These are phyloP conservation scores for Alca torda DNA, from an alignment of 2,797 vertebrate genomes.

Conservation along the genomic window DNA sequence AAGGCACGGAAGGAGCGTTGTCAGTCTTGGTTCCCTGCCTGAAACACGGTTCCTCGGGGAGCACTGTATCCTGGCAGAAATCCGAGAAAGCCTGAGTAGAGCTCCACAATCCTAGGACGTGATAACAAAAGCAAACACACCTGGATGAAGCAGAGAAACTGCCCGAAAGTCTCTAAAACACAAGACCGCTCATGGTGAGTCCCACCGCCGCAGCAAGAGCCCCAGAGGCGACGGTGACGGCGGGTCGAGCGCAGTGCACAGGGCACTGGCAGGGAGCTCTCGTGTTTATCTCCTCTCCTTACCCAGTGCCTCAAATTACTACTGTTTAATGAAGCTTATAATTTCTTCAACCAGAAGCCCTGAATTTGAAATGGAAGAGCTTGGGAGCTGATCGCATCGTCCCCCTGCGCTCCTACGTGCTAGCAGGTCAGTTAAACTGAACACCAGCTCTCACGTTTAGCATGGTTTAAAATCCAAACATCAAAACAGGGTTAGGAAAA, in stretches of 20 bases:
- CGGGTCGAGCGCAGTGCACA: not conserved
- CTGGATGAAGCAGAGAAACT: not conserved
- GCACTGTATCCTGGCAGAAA: not conserved
- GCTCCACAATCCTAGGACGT: not conserved
- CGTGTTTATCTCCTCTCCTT: not conserved
- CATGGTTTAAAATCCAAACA: not conserved
- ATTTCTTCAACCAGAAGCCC: not conserved
- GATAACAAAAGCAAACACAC: not conserved
- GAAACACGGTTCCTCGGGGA: not conserved
- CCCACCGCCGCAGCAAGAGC: not conserved
- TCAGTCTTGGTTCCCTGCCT: not conserved
- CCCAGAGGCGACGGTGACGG: not conserved
- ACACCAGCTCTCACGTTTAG: not conserved
- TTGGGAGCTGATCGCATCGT: not conserved
- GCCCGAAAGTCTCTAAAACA: not conserved
- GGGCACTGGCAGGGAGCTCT: not conserved
- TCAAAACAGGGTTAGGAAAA: not conserved
- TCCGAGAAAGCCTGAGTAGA: not conserved
- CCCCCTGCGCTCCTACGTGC: not conserved
- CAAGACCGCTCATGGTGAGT: not conserved
- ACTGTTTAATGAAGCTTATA: not conserved
- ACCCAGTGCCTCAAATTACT: not conserved
- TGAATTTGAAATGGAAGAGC: not conserved
- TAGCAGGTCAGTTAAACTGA: not conserved
- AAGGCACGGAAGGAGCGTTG: not conserved